phyloP scores from a whole-genome alignment of 2,888 invertebrate species.

The Drosophila mayaguana region DNA sequence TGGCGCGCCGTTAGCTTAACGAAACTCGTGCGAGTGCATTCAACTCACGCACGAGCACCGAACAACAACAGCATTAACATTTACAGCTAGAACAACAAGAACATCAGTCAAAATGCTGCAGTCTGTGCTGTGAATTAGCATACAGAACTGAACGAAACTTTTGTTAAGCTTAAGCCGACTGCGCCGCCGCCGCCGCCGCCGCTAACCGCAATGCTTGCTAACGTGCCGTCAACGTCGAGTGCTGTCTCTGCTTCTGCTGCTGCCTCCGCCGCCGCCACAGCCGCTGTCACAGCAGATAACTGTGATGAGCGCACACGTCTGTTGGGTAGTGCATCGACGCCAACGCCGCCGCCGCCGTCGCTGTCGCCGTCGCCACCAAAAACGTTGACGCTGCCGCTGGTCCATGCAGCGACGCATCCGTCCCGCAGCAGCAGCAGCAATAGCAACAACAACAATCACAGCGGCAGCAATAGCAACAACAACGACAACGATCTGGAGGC shows the following conservation, averaged over 20 bases:
- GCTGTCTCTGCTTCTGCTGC: slow-evolving; percentile 27
- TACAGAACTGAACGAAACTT: slow-evolving; percentile 44
- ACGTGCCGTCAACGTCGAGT: slow-evolving; percentile 55
- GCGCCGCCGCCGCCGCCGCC: slow-evolving; percentile 14
- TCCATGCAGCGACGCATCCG: slow-evolving; percentile 67
- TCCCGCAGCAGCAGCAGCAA: slow-evolving; percentile 70
- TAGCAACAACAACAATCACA: slow-evolving; percentile 65
- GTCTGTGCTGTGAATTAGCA: slow-evolving; percentile 38
- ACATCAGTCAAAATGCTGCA: slow-evolving; percentile 32
- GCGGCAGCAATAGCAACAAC: slow-evolving; percentile 34
- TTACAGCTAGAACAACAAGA: background rate
- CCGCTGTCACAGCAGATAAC: slow-evolving; percentile 30
- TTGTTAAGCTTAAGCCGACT: slow-evolving; percentile 33
- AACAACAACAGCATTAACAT: slow-evolving; percentile 8
- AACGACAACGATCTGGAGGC: slow-evolving; percentile 59
- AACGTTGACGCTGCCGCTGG: slow-evolving; percentile 62
- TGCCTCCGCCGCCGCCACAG: slow-evolving; percentile 15
- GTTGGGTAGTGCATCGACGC: slow-evolving; percentile 60
- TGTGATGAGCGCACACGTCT: slow-evolving; percentile 82
- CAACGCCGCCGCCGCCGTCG: slow-evolving; percentile 31
- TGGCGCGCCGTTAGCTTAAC: slow-evolving; percentile 32
- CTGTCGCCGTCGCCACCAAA: slow-evolving; percentile 52
- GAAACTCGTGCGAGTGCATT: slow-evolving; percentile 51
- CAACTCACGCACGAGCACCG: slow-evolving; percentile 45
- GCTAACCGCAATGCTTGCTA: slow-evolving; percentile 65